phyloP scores from a whole-genome alignment of 2,113 vertebrate species.

The Piaya cayana region DNA sequence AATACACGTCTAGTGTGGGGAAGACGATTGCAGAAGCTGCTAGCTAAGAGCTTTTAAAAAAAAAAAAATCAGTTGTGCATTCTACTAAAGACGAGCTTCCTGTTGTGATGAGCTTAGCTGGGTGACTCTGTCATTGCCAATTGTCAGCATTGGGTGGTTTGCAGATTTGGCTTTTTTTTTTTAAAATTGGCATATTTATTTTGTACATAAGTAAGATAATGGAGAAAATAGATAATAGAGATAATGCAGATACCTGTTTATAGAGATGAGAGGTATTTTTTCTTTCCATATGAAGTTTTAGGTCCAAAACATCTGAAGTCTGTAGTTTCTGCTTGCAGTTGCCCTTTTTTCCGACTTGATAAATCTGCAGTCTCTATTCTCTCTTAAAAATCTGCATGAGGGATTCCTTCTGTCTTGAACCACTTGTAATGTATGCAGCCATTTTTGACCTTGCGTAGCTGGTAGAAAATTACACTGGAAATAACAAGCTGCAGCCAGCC shows the following conservation, averaged over 20 bases:
- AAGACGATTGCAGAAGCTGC: background rate
- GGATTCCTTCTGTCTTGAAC: conserved; percentile 70
- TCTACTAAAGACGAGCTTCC: background rate
- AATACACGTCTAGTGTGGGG: background rate
- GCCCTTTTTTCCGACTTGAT: conserved; percentile 67
- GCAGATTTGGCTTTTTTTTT: background rate
- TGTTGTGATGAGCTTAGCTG: background rate
- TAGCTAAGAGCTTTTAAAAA: background rate
- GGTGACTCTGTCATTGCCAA: background rate
- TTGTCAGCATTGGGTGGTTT: background rate
- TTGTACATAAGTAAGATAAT: conserved; percentile 41
- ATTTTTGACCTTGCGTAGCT: conserved; percentile 64
- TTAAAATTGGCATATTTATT: background rate
- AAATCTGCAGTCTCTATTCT: conserved; percentile 65
- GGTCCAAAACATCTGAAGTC: conserved; percentile 64
- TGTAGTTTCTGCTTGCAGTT: conserved; percentile 71
- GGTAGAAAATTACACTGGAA: conserved; percentile 68
- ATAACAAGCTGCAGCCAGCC: conserved; percentile 67
- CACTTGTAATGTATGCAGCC: conserved; percentile 69
- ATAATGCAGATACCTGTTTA: conserved; percentile 17
- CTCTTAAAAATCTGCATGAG: conserved; percentile 71
- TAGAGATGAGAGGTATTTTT: conserved; percentile 68
- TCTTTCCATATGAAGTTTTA: conserved; percentile 67
- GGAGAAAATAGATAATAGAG: conserved; percentile 46
- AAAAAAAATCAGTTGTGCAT: background rate